These are phyloP conservation scores for Lagopus muta DNA, from an alignment of 2,113 vertebrate genomes.

Conservation along the genomic window DNA sequence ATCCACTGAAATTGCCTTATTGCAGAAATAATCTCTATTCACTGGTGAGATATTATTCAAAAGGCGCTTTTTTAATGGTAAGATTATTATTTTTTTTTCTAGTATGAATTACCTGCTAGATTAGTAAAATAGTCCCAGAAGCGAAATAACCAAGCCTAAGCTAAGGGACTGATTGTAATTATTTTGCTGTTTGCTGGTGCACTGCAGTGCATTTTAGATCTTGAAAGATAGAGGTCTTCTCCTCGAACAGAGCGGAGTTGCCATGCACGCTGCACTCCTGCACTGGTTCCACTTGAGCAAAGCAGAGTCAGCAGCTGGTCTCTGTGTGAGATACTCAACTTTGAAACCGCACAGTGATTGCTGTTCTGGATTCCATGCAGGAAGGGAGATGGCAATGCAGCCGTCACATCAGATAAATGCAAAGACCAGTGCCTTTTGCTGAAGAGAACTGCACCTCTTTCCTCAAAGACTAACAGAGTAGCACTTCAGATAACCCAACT, in stretches of 20 bases:
- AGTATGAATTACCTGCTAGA: slow-evolving; percentile 77
- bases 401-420: neutral
- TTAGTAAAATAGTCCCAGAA: slow-evolving; percentile 74
- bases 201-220: slow-evolving; percentile 9
- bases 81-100: slow-evolving; percentile 73
- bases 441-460: neutral
- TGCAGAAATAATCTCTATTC: slow-evolving; percentile 86
- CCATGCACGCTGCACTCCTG: neutral
- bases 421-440: neutral
- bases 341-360: neutral
- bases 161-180: slow-evolving; percentile 43
- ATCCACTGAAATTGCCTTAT: slow-evolving; percentile 84
- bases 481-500: neutral
- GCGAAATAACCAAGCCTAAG: slow-evolving; percentile 25
- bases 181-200: slow-evolving; percentile 60
- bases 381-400: neutral
- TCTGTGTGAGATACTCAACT: neutral
- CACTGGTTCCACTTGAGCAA: neutral
- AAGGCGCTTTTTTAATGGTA: slow-evolving; percentile 73
- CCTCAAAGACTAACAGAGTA: neutral
- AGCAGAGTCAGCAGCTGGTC: neutral
- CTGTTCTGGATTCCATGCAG: neutral
- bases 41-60: slow-evolving; percentile 83
- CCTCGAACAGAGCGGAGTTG: neutral
- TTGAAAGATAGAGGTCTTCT: neutral